Conservation (phyloP, 35 echinoderm and acorn worm genomes). For the Hemicentrotus pulcherrimus region DNA sequence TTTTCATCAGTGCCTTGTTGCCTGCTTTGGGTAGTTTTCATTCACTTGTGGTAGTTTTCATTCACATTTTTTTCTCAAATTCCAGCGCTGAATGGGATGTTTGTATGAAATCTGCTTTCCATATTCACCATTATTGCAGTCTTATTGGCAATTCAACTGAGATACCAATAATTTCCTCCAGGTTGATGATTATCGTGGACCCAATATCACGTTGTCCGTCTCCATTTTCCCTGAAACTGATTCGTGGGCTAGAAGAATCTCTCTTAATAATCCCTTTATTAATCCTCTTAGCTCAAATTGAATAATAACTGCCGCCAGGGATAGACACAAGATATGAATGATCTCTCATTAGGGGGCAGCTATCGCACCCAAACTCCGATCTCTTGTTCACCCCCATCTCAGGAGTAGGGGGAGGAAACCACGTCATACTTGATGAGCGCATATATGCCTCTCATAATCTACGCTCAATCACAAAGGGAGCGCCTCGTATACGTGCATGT, state of each 20-base stretch:
- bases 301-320: neutral
- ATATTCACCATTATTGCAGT: neutral
- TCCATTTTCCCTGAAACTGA: neutral
- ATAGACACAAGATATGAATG: neutral
- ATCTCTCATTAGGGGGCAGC: neutral
- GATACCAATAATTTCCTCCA: neutral
- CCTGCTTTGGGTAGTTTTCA: neutral
- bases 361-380: neutral
- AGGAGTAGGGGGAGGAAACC: neutral
- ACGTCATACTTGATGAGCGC: neutral
- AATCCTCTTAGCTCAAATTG: conserved; percentile 4
- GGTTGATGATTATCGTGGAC: neutral
- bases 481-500: neutral
- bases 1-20: neutral
- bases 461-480: neutral
- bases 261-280: neutral
- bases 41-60: neutral
- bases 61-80: neutral
- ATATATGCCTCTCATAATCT: neutral
- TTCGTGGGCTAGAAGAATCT: neutral
- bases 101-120: neutral
- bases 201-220: neutral
- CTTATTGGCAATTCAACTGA: neutral
- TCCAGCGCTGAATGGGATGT: neutral
- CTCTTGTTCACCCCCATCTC: neutral